phyloP scores from a whole-genome alignment of 1,140 invertebrate species.

The Macrosteles quadrilineatus region DNA sequence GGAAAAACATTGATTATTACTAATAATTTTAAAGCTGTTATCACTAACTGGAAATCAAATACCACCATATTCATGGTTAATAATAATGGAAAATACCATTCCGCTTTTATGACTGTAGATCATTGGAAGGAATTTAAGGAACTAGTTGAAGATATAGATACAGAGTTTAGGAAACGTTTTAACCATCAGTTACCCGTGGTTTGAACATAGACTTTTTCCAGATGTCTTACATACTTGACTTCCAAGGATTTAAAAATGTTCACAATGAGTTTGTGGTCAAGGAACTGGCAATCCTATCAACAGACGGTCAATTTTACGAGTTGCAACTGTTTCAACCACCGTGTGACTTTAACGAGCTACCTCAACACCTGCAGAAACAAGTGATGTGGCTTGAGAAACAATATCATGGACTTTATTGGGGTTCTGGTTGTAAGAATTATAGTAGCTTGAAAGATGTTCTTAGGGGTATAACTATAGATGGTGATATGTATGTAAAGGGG shows the following conservation, averaged over 20 bases:
- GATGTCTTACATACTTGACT: neutral
- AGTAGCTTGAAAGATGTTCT: neutral
- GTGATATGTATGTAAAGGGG: neutral
- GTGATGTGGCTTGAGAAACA: neutral
- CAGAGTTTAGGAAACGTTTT: too few relatives aligned
- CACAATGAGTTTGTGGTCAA: neutral
- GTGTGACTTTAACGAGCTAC: neutral
- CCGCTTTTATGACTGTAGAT: too few relatives aligned
- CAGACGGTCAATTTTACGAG: neutral
- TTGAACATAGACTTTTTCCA: neutral
- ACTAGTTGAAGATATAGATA: too few relatives aligned
- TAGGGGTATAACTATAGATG: neutral
- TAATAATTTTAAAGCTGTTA: too few relatives aligned
- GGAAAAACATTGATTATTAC: too few relatives aligned
- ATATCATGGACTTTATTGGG: neutral
- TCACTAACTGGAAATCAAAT: too few relatives aligned
- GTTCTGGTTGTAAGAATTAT: too few relatives aligned
- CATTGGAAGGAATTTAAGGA: too few relatives aligned
- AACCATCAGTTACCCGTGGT: too few relatives aligned
- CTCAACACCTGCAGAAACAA: neutral
- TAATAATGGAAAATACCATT: too few relatives aligned
- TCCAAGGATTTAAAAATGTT: neutral
- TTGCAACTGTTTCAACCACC: neutral
- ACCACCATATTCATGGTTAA: too few relatives aligned
- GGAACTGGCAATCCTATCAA: neutral